These are phyloP conservation scores for Lutraria lutraria DNA, from an alignment of 2,888 invertebrate genomes.

Conservation along the genomic window DNA sequence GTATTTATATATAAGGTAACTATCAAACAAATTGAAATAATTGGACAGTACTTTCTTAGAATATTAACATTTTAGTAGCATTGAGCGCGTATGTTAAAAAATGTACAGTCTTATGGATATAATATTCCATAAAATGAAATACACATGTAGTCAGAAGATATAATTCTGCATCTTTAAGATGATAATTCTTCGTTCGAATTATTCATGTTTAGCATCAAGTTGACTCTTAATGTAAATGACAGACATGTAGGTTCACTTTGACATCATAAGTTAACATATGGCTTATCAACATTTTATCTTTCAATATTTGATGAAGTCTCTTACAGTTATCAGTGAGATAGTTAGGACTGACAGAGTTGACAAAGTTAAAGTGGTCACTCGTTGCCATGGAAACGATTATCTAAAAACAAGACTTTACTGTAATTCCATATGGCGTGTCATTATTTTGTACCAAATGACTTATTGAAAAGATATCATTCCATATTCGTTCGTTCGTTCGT, in stretches of 20 bases:
- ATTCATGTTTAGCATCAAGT: background rate
- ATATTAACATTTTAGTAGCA: too few species aligned
- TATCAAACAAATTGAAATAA: too few species aligned
- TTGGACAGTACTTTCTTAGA: too few species aligned
- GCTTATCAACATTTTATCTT: background rate
- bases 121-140: too few species aligned
- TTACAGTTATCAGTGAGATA: background rate
- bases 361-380: background rate
- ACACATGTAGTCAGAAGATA: too few species aligned
- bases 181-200: too few species aligned
- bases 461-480: too few species aligned
- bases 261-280: constrained; percentile 8
- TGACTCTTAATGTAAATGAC: background rate
- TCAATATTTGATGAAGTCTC: background rate
- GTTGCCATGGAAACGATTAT: constrained; percentile 1
- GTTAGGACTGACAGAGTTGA: background rate
- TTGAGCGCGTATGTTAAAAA: too few species aligned
- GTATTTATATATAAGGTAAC: too few species aligned
- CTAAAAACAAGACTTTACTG: constrained; percentile 6
- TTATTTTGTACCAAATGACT: background rate
- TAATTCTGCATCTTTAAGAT: too few species aligned
- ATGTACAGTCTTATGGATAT: too few species aligned
- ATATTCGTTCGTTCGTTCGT: too few species aligned
- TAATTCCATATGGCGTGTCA: background rate
- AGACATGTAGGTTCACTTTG: background rate